Evolutionary conservation across 2,797 vertebrate species (phyloP), one percentile per base, ranked within the genome.

Genomic region (Euthynnus affinis): DNA sequence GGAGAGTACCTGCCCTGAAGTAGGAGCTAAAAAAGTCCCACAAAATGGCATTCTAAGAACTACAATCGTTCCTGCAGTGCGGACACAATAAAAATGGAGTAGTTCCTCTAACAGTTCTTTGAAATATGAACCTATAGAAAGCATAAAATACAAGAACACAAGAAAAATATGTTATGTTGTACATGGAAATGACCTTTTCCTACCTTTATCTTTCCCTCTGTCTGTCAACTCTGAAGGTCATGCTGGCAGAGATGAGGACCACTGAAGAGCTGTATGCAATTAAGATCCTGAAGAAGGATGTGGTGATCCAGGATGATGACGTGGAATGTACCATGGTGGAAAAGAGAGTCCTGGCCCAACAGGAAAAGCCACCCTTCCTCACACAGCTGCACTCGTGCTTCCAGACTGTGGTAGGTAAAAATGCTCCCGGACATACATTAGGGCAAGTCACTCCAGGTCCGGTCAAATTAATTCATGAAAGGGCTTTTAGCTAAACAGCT

Each of bases 251-350:
- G 91, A 96, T 96, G 91, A 99, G 97, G 88, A 62, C 92, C 17
- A 92, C 93, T 0, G 96, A 97, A 14, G 96, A 98, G 74, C 95
- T 99, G 29, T 99, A 96, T 0, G 98, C 98, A n/a, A 92, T 99
- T 89, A 99, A 99, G 91, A 99, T 99, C 90, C 91, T 99, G 81
- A 99, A 99, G 82, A 99, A 99, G 81, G 98, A 99, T 0, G 98
- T 99, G 84, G 97, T 99, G 89, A 99, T 99, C 89, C 98, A 99
- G 91, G 98, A 99, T 0, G 98, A 99, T 20, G 98, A 99, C 0
- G 97, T 99, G 22, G 98, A 99, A 77, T 99, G 98, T 83, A 98
- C 97, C 66, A 98, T 99, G 98, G 96, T 99, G 74, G 98, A 99
- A 73, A 99, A 99, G 88, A 93, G 98, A n/a, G 98, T 99, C 12